Evolutionary conservation across 92 coral and sea anemone species (phyloP).

Genomic region (Bergia sp.): DNA sequence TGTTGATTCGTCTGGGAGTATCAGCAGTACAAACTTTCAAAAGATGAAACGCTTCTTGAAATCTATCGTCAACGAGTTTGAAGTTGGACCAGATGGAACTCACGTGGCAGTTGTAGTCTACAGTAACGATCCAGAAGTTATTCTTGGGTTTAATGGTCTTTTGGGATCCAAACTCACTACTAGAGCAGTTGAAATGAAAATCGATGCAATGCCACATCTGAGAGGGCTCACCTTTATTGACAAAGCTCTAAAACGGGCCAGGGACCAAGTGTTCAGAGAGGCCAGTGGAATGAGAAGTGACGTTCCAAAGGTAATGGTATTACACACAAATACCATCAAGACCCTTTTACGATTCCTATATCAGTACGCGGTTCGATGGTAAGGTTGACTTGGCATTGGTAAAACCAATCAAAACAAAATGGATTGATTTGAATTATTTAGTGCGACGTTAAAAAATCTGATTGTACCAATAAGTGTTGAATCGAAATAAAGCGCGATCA

Average conservation of each 20-base stretch:
- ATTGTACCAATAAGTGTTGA: no score
- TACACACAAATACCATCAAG: neutral
- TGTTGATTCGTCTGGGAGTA: conserved; percentile 44
- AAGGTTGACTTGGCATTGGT: no score
- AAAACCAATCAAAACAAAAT: no score
- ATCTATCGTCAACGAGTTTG: conserved; percentile 28
- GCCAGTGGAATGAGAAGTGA: conserved; percentile 22
- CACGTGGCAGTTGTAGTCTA: conserved; percentile 37
- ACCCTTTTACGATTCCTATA: neutral
- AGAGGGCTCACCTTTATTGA: conserved; percentile 37
- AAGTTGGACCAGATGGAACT: conserved; percentile 12
- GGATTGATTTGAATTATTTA: no score
- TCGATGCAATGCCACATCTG: conserved; percentile 25
- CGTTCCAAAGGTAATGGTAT: conserved; percentile 23
- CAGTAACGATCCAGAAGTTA: conserved; percentile 18
- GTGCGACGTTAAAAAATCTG: no score
- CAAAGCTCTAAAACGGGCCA: conserved; percentile 30
- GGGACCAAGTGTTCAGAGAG: conserved; percentile 12
- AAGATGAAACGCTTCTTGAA: conserved; percentile 40
- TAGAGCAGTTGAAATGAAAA: conserved; percentile 3
- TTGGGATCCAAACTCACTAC: conserved; percentile 10
- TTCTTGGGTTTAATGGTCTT: conserved; percentile 23
- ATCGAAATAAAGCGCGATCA: no score
- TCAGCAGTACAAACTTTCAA: conserved; percentile 44
- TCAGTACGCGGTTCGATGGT: neutral